Conservation (phyloP, 2,888 invertebrate species). For the Monochamus alternatus region DNA sequence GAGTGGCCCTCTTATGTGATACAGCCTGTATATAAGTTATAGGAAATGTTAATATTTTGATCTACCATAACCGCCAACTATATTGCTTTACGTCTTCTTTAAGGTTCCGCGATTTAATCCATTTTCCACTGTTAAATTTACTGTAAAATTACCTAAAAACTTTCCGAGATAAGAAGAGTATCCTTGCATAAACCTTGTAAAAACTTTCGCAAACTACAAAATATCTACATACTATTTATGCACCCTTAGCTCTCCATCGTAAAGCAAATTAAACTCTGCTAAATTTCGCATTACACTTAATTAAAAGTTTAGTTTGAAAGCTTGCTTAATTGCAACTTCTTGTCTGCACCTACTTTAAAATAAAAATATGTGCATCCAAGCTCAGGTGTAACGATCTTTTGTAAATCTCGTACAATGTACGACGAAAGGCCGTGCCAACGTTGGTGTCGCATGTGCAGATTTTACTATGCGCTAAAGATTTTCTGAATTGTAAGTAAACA, state of each 20-base stretch:
- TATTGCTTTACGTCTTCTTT: too few species aligned
- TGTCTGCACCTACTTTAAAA: background rate
- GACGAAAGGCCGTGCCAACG: background rate
- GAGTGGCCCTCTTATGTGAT: too few species aligned
- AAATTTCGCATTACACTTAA: background rate
- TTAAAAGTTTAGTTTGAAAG: background rate
- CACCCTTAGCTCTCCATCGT: background rate
- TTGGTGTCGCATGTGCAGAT: background rate
- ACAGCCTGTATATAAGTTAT: too few species aligned
- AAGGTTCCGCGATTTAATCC: too few species aligned
- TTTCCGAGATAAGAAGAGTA: too few species aligned
- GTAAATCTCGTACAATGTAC: background rate
- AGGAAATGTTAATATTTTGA: too few species aligned
- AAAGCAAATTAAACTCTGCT: background rate
- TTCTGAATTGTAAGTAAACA: background rate
- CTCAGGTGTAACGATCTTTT: background rate
- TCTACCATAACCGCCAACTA: too few species aligned
- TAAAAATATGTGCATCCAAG: background rate
- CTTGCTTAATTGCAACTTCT: background rate
- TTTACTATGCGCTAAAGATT: background rate
- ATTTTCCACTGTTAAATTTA: too few species aligned
- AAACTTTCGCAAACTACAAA: too few species aligned
- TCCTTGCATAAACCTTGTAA: too few species aligned
- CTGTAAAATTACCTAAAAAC: too few species aligned
- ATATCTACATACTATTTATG: too few species aligned